These are phyloP conservation scores for Cordilura impudica DNA, from an alignment of 2,888 invertebrate genomes.

Conservation along the genomic window DNA sequence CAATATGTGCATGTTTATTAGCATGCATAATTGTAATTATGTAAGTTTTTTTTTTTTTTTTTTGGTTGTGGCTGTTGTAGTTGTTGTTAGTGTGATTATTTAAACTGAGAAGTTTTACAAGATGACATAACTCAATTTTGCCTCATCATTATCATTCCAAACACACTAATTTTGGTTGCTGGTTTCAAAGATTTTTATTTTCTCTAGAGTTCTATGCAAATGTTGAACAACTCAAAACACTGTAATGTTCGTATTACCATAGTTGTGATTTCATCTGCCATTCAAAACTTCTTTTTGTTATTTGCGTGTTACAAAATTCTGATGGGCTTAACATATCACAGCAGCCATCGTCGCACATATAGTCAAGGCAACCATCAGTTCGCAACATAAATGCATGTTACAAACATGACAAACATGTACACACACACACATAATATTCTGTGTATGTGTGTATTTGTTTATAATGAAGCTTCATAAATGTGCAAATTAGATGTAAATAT, in stretches of 20 bases:
- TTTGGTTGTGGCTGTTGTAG: not conserved
- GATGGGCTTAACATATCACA: conserved; percentile 57
- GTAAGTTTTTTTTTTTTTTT: not conserved
- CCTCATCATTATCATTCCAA: not conserved
- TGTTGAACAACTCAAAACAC: conserved; percentile 20
- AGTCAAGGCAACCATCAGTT: conserved; percentile 42
- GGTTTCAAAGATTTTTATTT: too few relatives aligned
- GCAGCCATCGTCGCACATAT: conserved; percentile 20
- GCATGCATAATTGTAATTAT: conserved; percentile 43
- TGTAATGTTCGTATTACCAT: not conserved
- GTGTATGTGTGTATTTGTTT: conserved; percentile 31
- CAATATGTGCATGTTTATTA: conserved; percentile 19
- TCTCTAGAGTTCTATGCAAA: too few relatives aligned
- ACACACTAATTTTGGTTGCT: too few relatives aligned
- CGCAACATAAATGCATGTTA: too few relatives aligned
- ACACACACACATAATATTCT: not conserved
- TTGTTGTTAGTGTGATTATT: not conserved
- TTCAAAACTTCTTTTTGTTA: conserved; percentile 24
- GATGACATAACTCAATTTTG: conserved; percentile 47
- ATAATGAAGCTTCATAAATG: conserved; percentile 58
- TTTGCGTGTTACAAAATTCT: conserved; percentile 35
- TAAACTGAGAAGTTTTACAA: conserved; percentile 51
- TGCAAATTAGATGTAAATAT: conserved; percentile 60
- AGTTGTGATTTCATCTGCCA: conserved; percentile 37
- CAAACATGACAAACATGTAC: conserved; percentile 37